Conservation (phyloP, 2,888 invertebrate species). For the Electrophaes corylata region DNA sequence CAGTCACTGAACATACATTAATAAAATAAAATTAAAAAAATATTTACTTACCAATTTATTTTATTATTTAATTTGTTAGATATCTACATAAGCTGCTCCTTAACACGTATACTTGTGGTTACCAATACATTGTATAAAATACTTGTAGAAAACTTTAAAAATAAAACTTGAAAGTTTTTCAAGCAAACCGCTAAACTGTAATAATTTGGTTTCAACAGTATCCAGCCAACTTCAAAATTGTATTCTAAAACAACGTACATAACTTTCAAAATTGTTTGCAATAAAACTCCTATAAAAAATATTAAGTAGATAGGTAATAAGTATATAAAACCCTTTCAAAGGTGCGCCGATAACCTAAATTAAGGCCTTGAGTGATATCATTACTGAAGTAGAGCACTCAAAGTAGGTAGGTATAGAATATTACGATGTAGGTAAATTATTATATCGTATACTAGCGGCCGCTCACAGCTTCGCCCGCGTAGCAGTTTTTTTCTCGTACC, state of each 20-base stretch:
- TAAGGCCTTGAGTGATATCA: constrained; percentile 11
- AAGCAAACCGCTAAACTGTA: not conserved
- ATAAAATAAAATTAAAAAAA: too few species aligned
- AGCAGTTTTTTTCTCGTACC: too few species aligned
- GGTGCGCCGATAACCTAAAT: constrained; percentile 17
- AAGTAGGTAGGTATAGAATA: not conserved
- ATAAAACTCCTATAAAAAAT: not conserved
- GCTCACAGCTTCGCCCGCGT: too few species aligned
- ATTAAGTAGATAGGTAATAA: not conserved
- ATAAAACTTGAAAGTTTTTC: not conserved
- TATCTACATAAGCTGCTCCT: too few species aligned
- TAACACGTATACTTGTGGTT: not conserved
- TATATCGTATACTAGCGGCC: too few species aligned
- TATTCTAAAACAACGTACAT: not conserved
- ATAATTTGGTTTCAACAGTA: not conserved
- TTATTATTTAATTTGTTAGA: too few species aligned
- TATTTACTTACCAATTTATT: too few species aligned
- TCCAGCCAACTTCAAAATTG: not conserved
- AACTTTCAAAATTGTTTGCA: not conserved
- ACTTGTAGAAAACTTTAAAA: not conserved
- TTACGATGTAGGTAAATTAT: too few species aligned
- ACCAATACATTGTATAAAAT: not conserved
- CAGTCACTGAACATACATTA: too few species aligned
- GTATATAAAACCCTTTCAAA: constrained; percentile 12
- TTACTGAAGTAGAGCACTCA: constrained; percentile 10